Evolutionary conservation across 2,888 invertebrate species (phyloP).

Genomic region (Leptogaster cylindrica): DNA sequence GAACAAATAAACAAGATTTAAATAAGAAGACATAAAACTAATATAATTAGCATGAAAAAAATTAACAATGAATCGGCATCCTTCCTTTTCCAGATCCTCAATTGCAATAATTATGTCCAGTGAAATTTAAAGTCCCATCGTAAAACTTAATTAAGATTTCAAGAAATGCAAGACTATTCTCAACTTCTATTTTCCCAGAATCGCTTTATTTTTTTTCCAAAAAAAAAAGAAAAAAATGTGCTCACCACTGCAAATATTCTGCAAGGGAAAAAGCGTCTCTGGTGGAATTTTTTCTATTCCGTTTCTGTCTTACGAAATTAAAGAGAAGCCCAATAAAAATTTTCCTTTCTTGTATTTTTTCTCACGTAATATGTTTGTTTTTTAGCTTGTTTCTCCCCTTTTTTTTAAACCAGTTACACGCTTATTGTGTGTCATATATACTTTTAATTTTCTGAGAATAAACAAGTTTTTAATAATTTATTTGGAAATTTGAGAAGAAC

Average conservation of each 20-base stretch:
- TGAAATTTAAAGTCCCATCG: too few species aligned
- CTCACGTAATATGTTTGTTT: neutral
- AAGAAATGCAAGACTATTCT: neutral
- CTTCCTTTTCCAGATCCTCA: too few species aligned
- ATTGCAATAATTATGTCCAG: too few species aligned
- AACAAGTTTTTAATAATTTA: neutral
- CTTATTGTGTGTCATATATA: neutral
- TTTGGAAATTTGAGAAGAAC: too few species aligned
- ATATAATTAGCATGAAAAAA: too few species aligned
- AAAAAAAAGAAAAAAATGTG: too few species aligned
- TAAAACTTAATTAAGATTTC: too few species aligned
- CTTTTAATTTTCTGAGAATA: neutral
- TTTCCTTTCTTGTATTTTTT: constrained; percentile 10
- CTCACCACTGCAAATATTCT: constrained; percentile 1
- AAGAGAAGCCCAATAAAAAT: neutral
- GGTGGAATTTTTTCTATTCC: neutral
- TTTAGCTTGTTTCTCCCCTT: neutral
- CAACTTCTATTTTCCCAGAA: neutral
- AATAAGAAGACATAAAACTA: too few species aligned
- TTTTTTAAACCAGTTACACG: neutral
- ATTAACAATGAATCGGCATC: too few species aligned
- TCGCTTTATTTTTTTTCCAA: neutral
- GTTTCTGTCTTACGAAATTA: neutral
- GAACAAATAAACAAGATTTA: too few species aligned
- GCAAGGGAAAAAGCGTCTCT: neutral